These are phyloP conservation scores for Rhizomys pruinosus DNA, from an alignment of 2,113 vertebrate species.

Conservation along the genomic window DNA sequence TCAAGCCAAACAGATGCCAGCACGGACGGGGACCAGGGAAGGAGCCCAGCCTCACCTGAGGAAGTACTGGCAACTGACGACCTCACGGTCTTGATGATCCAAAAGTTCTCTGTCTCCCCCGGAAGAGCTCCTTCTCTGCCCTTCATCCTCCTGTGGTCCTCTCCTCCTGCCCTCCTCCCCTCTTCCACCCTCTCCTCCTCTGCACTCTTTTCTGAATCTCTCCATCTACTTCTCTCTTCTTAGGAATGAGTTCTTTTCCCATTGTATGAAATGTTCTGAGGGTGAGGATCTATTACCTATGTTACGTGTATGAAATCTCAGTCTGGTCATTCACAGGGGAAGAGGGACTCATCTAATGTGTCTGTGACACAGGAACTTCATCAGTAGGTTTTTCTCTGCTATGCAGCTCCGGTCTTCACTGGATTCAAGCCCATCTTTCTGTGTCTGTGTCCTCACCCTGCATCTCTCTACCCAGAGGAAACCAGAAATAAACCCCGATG, in stretches of 20 bases:
- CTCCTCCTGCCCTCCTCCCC: neutral
- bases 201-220: neutral
- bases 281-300: neutral
- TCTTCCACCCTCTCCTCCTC: too few relatives aligned
- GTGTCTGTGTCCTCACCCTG: slow-evolving; percentile 69
- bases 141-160: neutral
- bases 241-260: slow-evolving; percentile 45
- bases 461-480: slow-evolving; percentile 73
- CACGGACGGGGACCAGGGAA: too few relatives aligned
- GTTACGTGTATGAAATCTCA: slow-evolving; percentile 43
- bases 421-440: slow-evolving; percentile 42
- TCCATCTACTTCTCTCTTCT: neutral
- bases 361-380: slow-evolving; percentile 48
- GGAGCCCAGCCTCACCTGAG: too few relatives aligned
- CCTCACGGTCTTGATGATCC: too few relatives aligned
- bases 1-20: too few relatives aligned
- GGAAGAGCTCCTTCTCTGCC: neutral
- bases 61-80: too few relatives aligned
- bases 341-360: slow-evolving; percentile 63
- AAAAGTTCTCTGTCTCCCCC: neutral
- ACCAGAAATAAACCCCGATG: slow-evolving; percentile 82
- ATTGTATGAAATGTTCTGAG: slow-evolving; percentile 56
- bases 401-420: slow-evolving; percentile 63
- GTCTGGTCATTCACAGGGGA: slow-evolving; percentile 30
- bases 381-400: slow-evolving; percentile 61